Conservation (phyloP, 2,113 vertebrate species). For the Rissa tridactyla region DNA sequence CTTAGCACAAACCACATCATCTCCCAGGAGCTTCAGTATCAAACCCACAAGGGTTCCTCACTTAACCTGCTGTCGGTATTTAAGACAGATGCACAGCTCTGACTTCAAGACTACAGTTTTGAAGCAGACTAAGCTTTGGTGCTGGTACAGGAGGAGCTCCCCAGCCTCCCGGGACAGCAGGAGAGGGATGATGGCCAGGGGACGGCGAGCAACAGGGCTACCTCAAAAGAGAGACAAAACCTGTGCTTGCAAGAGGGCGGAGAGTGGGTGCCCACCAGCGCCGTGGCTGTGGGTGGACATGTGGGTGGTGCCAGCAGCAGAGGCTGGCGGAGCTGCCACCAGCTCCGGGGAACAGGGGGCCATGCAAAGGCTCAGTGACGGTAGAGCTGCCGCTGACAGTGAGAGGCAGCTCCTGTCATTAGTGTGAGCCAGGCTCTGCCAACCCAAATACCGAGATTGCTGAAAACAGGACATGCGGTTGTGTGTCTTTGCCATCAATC, state of each 20-base stretch:
- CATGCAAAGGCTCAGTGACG: not conserved
- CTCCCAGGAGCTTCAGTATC: not conserved
- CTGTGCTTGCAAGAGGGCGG: not conserved
- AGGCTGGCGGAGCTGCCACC: not conserved
- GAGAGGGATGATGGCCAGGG: not conserved
- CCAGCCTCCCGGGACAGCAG: not conserved
- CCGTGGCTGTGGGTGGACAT: fast-evolving
- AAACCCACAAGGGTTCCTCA: not conserved
- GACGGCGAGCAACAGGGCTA: fast-evolving
- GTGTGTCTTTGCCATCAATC: not conserved
- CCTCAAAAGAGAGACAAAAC: not conserved
- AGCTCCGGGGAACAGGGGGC: not conserved
- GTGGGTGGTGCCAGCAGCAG: not conserved
- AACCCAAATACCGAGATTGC: conserved; percentile 29
- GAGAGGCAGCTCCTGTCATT: conserved; percentile 32
- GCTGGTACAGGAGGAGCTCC: not conserved
- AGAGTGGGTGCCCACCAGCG: fast-evolving
- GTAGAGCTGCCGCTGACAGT: conserved; percentile 16
- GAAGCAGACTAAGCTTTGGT: not conserved
- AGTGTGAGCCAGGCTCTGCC: conserved; percentile 45
- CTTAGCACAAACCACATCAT: not conserved
- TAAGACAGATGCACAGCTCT: not conserved
- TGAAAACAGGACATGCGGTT: conserved; percentile 17
- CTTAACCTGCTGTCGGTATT: fast-evolving
- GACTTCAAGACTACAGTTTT: not conserved